Evolutionary conservation across 1,140 invertebrate species (phyloP), one percentile per base, ranked within the genome.

Genomic region (Limonius californicus): DNA sequence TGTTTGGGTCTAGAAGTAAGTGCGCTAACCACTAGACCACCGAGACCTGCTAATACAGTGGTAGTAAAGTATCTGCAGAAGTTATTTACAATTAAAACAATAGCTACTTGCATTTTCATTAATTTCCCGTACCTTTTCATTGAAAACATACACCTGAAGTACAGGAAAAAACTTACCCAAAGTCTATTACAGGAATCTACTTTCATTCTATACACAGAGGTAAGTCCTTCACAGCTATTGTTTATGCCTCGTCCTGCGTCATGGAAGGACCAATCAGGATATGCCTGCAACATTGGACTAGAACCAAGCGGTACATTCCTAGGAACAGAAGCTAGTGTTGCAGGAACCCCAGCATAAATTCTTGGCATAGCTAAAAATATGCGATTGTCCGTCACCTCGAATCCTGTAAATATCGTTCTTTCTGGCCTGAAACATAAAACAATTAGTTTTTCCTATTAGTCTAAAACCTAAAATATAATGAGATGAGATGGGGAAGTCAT

Each of bases 201-300:
- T 2, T 85, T 81, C 0, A 87, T 77, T 4, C 90, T 80, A 74
- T 92, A 92, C 1, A 92, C 89, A 0, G 89, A 91, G 18, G 90
- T 85, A 2, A 93, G 66, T 0, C 86, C 85, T 0, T 83, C 78
- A 67, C 87, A 89, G 2, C 85, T 85, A 71, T 89, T 91, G 70
- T 89, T 89, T 62, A 85, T 80, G 0, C 83, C 84, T 39, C 80
- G 83, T 0, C 85, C 87, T 0, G 88, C 85, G 0, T 76, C 77
- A 64, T 91, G 89, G 82, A 85, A 91, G 0, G 86, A 86, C 90
- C 89, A 92, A 58, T 87, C 85, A 0, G 90, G 90, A 75, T 88
- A 93, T 0, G 90, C 84, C 77, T 89, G 78, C 1, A 90, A 72
- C 55, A 81, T 78, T 0, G 89, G 88, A 59, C 84, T 88, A 32